Conservation (phyloP, 2,113 vertebrate genomes). For the Rhineura floridana region DNA sequence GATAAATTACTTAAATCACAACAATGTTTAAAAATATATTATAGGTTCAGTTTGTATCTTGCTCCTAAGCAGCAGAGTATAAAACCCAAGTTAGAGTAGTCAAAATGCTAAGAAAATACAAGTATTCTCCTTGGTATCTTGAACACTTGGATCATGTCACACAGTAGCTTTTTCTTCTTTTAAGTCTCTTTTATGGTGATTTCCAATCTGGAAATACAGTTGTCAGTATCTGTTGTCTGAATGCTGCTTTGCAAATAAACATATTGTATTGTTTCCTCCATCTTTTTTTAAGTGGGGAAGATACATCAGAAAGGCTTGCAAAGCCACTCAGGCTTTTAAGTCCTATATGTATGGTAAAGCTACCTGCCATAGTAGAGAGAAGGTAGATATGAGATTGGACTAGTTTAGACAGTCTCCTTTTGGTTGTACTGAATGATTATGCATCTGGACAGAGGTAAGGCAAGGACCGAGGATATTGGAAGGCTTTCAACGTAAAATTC, state of each 20-base stretch:
- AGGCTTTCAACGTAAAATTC: not conserved
- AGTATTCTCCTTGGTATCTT: not conserved
- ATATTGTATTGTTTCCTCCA: not conserved
- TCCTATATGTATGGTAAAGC: not conserved
- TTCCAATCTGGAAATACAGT: not conserved
- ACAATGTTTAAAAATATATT: not conserved
- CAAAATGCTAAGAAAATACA: not conserved
- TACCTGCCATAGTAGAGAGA: not conserved
- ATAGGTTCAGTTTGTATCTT: conserved; percentile 12
- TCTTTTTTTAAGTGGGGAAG: not conserved
- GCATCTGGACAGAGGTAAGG: not conserved
- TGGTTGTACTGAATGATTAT: not conserved
- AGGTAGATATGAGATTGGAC: not conserved
- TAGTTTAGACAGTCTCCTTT: not conserved
- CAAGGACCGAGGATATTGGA: not conserved
- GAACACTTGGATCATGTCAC: not conserved
- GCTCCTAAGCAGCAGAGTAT: not conserved
- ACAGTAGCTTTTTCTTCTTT: not conserved
- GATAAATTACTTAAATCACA: conserved; percentile 3
- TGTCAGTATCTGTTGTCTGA: not conserved
- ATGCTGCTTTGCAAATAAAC: not conserved
- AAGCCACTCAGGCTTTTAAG: not conserved
- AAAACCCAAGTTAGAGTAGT: not conserved
- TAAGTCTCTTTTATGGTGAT: not conserved
- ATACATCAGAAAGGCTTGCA: not conserved